These are phyloP conservation scores for Saguinus midas DNA, from an alignment of 2,113 vertebrate species.

Conservation along the genomic window DNA sequence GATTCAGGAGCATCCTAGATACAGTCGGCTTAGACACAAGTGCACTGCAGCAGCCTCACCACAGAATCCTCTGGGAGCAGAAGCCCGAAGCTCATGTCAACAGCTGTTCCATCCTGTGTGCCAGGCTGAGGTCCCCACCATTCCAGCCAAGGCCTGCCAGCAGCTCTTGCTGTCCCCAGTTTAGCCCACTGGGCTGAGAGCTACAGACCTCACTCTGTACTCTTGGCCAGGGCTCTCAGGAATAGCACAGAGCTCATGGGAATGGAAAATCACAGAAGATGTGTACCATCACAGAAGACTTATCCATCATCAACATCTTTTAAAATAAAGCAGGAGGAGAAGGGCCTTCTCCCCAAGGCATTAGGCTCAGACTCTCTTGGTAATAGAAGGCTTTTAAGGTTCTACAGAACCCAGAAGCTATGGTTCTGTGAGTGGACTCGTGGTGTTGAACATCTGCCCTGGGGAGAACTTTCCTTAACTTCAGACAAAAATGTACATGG, in stretches of 20 bases:
- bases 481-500: neutral
- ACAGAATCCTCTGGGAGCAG: fast-evolving
- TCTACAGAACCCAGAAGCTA: neutral
- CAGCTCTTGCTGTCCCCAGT: neutral
- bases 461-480: neutral
- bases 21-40: neutral
- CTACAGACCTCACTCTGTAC: fast-evolving
- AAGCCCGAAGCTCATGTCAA: neutral
- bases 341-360: neutral
- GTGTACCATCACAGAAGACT: neutral
- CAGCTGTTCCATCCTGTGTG: neutral
- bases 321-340: neutral
- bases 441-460: neutral
- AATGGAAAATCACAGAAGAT: neutral
- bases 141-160: neutral
- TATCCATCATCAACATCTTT: neutral
- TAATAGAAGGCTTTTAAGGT: neutral
- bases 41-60: neutral
- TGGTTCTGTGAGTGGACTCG: neutral
- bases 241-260: fast-evolving
- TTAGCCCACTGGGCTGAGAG: neutral
- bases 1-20: neutral
- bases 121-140: fast-evolving
- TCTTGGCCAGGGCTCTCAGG: neutral
- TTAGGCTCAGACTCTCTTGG: neutral